Base-by-base conservation (phyloP, 2,888 invertebrate species). In the Endomychus coccineus region DNA sequence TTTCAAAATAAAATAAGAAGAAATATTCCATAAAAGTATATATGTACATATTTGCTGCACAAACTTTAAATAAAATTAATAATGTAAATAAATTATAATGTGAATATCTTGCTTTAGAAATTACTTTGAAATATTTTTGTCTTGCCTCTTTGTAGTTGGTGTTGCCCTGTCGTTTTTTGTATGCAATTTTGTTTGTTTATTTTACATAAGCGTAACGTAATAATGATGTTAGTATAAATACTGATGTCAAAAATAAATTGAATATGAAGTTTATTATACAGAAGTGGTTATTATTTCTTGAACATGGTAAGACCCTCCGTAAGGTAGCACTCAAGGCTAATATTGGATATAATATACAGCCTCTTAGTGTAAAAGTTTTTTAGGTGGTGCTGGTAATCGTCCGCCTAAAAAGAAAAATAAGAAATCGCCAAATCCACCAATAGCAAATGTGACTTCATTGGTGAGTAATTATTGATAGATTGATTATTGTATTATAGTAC, bases 371-470 rank as follows among this genome's bases (percentile, higher is more conserved):
- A 25, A 28, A 32, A 42, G 44, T 49, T 58, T 64, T 65, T 36
- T 63, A 64, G 64, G 62, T 58, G 58, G 56, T 22, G 52, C 54
- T 14, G 40, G 41, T 32, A 67, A 55, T 56, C 67, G 71, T 45
- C 69, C 69, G 10, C 62, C 68, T 15, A 69, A 72, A 62, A 74
- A 74, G 67, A 74, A 73, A 62, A 50, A 54, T 42, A 73, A 72
- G 67, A 73, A 72, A 59, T 68, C 64, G 16, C 57, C 66, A 3
- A 65, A 61, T 49, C 59, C 59, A 50, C 38, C 62, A 43, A 33
- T 51, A 40, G 46, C 52, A 38, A 50, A 54, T 43, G 38, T 51
- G 32, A 28, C 41, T 25, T 45, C 51, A 32, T 25, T 46, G 52
- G 60, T 60, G 44, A 60, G 60, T 57, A 16, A 27, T n/a, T 7